A percentile compares a stretch with the other conserved stretches of the same genome.
Evolutionary conservation across 2,888 invertebrate genomes (phyloP).

Genomic region (Netelia melanura): DNA sequence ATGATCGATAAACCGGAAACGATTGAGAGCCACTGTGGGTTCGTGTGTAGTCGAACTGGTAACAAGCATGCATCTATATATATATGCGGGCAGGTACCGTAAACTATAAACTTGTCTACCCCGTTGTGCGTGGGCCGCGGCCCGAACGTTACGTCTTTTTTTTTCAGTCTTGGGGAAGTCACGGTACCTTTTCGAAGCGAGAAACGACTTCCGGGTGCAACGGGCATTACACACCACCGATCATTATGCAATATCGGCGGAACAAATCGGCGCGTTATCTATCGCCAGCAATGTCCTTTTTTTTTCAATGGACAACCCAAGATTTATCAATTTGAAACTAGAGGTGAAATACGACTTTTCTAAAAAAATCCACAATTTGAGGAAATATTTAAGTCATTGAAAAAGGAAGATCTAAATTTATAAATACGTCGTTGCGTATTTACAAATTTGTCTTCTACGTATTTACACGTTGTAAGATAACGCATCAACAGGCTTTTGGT

Average conservation of each 20-base stretch:
- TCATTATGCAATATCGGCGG: constrained; percentile 56
- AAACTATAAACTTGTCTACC: constrained; percentile 63
- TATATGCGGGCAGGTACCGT: constrained; percentile 61
- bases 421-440: too few species aligned
- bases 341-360: too few species aligned
- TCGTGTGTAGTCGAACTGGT: constrained; percentile 31
- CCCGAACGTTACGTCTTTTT: constrained; percentile 49
- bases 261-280: constrained; percentile 27
- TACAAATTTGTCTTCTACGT: too few species aligned
- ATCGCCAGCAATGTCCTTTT: neutral
- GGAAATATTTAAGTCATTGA: too few species aligned
- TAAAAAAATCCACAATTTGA: too few species aligned
- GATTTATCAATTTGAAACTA: too few species aligned
- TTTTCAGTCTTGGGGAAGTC: constrained; percentile 45
- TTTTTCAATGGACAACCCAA: neutral
- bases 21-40: constrained; percentile 62
- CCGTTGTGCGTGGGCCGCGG: constrained; percentile 63
- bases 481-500: neutral
- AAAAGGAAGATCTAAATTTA: too few species aligned
- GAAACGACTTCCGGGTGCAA: constrained; percentile 65
- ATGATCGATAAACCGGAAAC: constrained; percentile 65
- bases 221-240: constrained; percentile 5
- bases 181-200: constrained; percentile 59
- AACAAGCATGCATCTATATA: constrained; percentile 12
- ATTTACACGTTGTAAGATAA: too few species aligned